phyloP scores from a whole-genome alignment of 2,888 invertebrate genomes.

The Argynnis bischoffii region DNA sequence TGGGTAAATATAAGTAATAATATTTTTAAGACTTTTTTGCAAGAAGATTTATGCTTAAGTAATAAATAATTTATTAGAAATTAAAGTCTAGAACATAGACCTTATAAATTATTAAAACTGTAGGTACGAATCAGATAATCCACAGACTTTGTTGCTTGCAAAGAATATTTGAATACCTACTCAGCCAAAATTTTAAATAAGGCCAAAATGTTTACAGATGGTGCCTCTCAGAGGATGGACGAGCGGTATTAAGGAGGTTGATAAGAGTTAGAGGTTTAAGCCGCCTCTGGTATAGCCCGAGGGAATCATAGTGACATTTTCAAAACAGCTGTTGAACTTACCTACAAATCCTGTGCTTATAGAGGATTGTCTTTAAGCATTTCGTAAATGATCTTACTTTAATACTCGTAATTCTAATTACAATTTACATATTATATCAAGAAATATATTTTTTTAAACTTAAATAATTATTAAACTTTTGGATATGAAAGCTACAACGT shows the following conservation, averaged over 20 bases:
- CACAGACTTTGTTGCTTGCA: neutral
- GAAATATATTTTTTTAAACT: too few relatives aligned
- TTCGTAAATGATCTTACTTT: slow-evolving; percentile 15
- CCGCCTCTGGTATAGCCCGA: slow-evolving; percentile 35
- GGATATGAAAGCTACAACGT: too few relatives aligned
- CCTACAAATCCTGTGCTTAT: slow-evolving; percentile 33
- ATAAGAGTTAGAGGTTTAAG: slow-evolving; percentile 41
- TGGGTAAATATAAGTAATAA: too few relatives aligned
- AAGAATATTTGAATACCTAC: slow-evolving; percentile 11
- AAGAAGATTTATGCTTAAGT: too few relatives aligned
- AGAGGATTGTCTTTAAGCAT: slow-evolving; percentile 22
- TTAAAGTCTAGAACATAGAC: too few relatives aligned
- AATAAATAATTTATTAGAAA: too few relatives aligned
- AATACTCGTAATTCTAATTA: neutral
- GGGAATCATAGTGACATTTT: slow-evolving; percentile 39
- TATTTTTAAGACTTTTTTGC: too few relatives aligned
- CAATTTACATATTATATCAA: too few relatives aligned
- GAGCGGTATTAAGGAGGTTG: slow-evolving; percentile 37
- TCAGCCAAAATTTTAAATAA: slow-evolving; percentile 10
- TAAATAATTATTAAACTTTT: slow-evolving; percentile 1
- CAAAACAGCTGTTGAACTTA: slow-evolving; percentile 33
- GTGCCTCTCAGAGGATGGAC: slow-evolving; percentile 25
- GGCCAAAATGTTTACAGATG: slow-evolving; percentile 19
- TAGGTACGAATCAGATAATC: too few relatives aligned
- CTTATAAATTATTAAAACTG: too few relatives aligned